Evolutionary conservation across 2,888 invertebrate genomes (phyloP).

Genomic region (Thymelicus acteon): DNA sequence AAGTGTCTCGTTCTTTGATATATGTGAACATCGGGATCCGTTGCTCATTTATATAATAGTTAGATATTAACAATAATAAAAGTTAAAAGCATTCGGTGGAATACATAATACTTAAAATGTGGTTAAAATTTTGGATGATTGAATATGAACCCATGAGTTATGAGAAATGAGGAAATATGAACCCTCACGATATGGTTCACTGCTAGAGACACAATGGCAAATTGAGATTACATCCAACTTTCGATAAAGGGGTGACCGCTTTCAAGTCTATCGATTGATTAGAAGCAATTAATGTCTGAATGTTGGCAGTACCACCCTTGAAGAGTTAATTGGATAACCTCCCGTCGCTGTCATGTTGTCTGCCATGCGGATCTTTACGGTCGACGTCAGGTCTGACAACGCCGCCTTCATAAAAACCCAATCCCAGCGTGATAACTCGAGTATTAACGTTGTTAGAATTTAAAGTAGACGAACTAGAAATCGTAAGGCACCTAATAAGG

Average conservation of each 20-base stretch:
- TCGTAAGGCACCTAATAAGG: slow-evolving; percentile 34
- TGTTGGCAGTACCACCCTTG: slow-evolving; percentile 27
- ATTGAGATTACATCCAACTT: neutral
- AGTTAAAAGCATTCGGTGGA: no score
- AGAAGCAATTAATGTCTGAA: slow-evolving; percentile 26
- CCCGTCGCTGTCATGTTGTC: slow-evolving; percentile 26
- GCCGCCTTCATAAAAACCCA: slow-evolving; percentile 26
- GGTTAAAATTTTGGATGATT: no score
- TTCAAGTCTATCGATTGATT: slow-evolving; percentile 26
- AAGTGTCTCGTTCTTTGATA: slow-evolving; percentile 6
- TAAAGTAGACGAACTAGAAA: slow-evolving; percentile 33
- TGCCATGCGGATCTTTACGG: slow-evolving; percentile 28
- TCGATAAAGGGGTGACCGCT: neutral
- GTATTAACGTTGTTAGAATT: slow-evolving; percentile 34
- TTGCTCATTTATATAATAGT: neutral
- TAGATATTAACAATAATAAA: neutral
- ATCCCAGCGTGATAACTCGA: slow-evolving; percentile 25
- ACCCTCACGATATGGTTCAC: no score
- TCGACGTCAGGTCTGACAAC: slow-evolving; percentile 9
- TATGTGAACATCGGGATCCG: slow-evolving; percentile 8
- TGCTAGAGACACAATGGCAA: neutral
- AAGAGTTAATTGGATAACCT: slow-evolving; percentile 32
- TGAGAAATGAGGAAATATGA: no score
- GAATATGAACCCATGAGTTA: no score
- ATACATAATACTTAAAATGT: no score